phyloP scores from a whole-genome alignment of 2,113 vertebrate species.

The Etheostoma cragini region DNA sequence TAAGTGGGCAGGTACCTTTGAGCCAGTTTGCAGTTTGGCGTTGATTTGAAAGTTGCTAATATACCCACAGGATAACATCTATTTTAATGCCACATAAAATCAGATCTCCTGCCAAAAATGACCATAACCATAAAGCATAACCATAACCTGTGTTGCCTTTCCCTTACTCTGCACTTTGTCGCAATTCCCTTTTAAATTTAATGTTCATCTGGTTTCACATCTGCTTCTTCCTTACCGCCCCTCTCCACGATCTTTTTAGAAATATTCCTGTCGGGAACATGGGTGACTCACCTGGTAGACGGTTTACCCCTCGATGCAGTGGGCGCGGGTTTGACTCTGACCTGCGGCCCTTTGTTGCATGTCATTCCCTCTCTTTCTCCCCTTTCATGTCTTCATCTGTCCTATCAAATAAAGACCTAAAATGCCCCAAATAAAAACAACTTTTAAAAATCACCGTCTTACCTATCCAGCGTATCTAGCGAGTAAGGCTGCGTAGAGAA shows the following conservation, averaged over 20 bases:
- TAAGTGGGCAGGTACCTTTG: background rate
- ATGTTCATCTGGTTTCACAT: constrained; percentile 18
- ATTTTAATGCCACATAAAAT: constrained; percentile 19
- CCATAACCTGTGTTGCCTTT: too few relatives aligned
- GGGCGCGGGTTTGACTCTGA: too few relatives aligned
- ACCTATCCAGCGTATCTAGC: constrained; percentile 87
- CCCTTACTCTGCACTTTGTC: background rate
- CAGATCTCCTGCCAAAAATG: constrained; percentile 15
- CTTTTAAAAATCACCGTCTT: constrained; percentile 51
- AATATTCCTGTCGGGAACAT: constrained; percentile 18
- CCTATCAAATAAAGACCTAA: too few relatives aligned
- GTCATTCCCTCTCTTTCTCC: too few relatives aligned
- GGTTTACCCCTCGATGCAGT: too few relatives aligned
- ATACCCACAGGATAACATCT: constrained; percentile 9
- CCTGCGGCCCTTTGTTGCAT: too few relatives aligned
- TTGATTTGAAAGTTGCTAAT: constrained; percentile 20
- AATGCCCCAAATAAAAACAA: too few relatives aligned
- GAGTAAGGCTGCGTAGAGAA: constrained; percentile 92
- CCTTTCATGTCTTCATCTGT: too few relatives aligned
- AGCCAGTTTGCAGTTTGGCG: background rate
- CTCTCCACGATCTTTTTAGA: background rate
- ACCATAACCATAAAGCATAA: constrained; percentile 11
- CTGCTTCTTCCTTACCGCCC: background rate
- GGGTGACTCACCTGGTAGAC: too few relatives aligned
- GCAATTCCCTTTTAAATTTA: constrained; percentile 46